phyloP scores from a whole-genome alignment of 2,113 vertebrate species.

The Cyprinodon brontotheroides region DNA sequence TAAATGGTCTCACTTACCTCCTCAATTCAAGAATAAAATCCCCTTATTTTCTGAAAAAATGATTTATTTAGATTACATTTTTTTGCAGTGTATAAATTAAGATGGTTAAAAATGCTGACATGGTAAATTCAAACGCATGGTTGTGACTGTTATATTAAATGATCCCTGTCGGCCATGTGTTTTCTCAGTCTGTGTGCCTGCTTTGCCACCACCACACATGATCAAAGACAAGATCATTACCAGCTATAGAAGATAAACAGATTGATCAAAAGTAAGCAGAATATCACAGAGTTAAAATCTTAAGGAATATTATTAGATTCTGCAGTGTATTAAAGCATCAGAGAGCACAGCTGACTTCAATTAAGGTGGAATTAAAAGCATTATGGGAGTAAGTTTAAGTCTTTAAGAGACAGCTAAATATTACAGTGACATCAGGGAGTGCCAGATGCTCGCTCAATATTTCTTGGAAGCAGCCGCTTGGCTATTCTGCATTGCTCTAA shows the following conservation, averaged over 20 bases:
- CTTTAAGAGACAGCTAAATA: slow-evolving; percentile 75
- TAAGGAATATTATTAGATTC: slow-evolving; percentile 32
- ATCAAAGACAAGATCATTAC: not conserved
- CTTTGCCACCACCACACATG: not conserved
- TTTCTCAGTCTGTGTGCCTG: not conserved
- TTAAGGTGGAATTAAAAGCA: slow-evolving; percentile 73
- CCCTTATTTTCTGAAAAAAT: too few relatives aligned
- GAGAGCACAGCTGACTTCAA: slow-evolving; percentile 68
- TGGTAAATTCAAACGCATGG: not conserved
- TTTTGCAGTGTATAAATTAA: too few relatives aligned
- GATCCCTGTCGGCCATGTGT: not conserved
- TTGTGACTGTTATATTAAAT: not conserved
- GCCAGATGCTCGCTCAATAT: slow-evolving; percentile 85
- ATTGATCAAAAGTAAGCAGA: slow-evolving; percentile 27
- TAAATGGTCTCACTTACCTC: too few relatives aligned
- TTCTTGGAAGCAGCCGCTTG: slow-evolving; percentile 81
- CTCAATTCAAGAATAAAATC: too few relatives aligned
- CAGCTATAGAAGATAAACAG: not conserved
- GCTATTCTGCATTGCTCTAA: slow-evolving; percentile 45
- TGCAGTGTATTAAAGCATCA: slow-evolving; percentile 49
- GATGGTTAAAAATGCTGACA: not conserved
- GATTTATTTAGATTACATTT: too few relatives aligned
- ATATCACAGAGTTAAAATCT: slow-evolving; percentile 4
- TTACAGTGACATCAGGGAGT: slow-evolving; percentile 85
- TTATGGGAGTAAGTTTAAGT: slow-evolving; percentile 64